phyloP scores from a whole-genome alignment of 2,113 vertebrate species.

The Colossoma macropomum region DNA sequence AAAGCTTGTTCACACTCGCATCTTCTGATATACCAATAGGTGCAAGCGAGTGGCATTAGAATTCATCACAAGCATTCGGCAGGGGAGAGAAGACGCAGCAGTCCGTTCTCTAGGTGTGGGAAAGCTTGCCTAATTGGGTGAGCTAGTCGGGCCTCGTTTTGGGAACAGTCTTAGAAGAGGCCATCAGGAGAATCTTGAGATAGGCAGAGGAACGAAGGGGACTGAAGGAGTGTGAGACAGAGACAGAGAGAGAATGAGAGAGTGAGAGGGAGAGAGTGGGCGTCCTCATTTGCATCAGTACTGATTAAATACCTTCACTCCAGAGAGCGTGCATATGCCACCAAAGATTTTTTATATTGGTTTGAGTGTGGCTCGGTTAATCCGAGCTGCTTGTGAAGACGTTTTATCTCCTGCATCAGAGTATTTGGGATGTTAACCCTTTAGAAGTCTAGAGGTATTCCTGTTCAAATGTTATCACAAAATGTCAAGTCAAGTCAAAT shows the following conservation, averaged over 20 bases:
- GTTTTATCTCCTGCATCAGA: neutral
- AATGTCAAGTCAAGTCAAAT: too few relatives aligned
- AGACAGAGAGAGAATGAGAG: neutral
- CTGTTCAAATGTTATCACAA: too few relatives aligned
- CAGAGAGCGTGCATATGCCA: conserved; percentile 8
- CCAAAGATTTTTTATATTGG: neutral
- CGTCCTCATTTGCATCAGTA: conserved; percentile 8
- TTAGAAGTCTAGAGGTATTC: neutral
- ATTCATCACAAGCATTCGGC: neutral
- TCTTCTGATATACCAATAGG: conserved; percentile 2
- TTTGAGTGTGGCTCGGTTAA: neutral
- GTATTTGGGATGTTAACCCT: too few relatives aligned
- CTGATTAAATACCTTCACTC: conserved; percentile 22
- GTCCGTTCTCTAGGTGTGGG: neutral
- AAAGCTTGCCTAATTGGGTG: conserved; percentile 3
- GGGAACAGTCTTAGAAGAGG: conserved; percentile 22
- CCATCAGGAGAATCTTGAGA: conserved; percentile 14
- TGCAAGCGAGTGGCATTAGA: conserved; percentile 12
- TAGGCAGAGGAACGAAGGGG: neutral
- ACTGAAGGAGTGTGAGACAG: neutral
- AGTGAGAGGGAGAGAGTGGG: neutral
- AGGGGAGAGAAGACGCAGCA: neutral
- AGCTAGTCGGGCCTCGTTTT: conserved; percentile 13
- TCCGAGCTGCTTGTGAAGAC: neutral
- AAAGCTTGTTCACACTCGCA: neutral